These are phyloP conservation scores for Tachysurus vachellii DNA, from an alignment of 2,113 vertebrate genomes.

Conservation along the genomic window DNA sequence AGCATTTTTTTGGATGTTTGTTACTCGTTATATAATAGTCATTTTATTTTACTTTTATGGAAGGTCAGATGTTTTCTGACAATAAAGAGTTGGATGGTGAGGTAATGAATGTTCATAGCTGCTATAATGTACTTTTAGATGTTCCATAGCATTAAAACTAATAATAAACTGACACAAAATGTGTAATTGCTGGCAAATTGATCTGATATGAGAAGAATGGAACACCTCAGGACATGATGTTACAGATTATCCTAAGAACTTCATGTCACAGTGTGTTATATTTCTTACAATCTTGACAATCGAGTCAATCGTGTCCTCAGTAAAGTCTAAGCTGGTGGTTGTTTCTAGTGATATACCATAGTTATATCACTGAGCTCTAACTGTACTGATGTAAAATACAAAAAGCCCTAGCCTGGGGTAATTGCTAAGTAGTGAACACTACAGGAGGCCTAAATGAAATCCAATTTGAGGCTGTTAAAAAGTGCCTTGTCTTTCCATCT, in stretches of 20 bases:
- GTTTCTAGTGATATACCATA: neutral
- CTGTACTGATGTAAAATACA: neutral
- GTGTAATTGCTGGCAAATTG: neutral
- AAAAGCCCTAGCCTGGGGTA: neutral
- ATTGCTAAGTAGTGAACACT: constrained; percentile 19
- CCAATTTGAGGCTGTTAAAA: constrained; percentile 4
- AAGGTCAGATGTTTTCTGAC: neutral
- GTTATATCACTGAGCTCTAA: neutral
- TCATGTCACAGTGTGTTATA: neutral
- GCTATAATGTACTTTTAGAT: neutral
- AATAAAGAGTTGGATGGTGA: neutral
- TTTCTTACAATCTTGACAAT: neutral
- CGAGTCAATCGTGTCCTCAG: neutral
- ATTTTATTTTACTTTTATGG: neutral
- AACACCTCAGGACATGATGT: neutral
- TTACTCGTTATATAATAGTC: neutral
- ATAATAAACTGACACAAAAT: neutral
- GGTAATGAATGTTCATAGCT: neutral
- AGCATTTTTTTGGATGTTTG: neutral
- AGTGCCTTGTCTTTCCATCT: constrained; percentile 15
- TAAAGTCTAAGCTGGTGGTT: neutral
- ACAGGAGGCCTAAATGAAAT: constrained; percentile 5
- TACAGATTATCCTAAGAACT: neutral
- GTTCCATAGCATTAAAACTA: neutral
- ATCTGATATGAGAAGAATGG: neutral